Conservation (phyloP, 1,140 invertebrate species). For the Drosophila insularis region DNA sequence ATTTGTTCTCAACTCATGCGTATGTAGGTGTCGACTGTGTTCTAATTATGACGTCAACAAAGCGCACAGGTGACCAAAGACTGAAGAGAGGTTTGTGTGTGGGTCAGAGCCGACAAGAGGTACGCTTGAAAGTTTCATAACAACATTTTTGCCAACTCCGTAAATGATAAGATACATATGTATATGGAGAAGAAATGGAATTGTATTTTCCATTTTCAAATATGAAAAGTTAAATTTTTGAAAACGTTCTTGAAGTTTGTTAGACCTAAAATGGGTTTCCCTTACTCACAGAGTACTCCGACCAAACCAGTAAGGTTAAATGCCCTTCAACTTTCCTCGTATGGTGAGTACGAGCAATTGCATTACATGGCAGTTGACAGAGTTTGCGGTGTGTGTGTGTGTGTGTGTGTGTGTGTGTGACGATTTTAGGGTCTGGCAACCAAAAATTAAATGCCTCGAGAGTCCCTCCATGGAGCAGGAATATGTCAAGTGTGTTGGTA, state of each 20-base stretch:
- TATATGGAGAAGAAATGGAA: too few relatives aligned
- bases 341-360: constrained; percentile 35
- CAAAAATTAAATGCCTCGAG: constrained; percentile 67
- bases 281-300: not conserved
- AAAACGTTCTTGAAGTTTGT: not conserved
- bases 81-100: not conserved
- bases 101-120: not conserved
- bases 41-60: constrained; percentile 65
- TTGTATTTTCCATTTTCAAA: not conserved
- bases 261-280: constrained; percentile 44
- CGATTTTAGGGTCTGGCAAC: constrained; percentile 36
- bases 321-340: not conserved
- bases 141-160: too few relatives aligned
- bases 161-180: too few relatives aligned
- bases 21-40: constrained; percentile 48
- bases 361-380: constrained; percentile 29
- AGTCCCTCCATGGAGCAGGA: constrained; percentile 58
- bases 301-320: constrained; percentile 28
- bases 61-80: constrained; percentile 21
- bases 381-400: constrained; percentile 28
- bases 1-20: constrained; percentile 68
- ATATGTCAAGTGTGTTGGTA: constrained; percentile 61
- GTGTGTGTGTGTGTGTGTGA: constrained; percentile 23
- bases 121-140: not conserved
- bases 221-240: not conserved